Base-by-base conservation (phyloP, 2,888 invertebrate species). In the Scrobipalpa costella region DNA sequence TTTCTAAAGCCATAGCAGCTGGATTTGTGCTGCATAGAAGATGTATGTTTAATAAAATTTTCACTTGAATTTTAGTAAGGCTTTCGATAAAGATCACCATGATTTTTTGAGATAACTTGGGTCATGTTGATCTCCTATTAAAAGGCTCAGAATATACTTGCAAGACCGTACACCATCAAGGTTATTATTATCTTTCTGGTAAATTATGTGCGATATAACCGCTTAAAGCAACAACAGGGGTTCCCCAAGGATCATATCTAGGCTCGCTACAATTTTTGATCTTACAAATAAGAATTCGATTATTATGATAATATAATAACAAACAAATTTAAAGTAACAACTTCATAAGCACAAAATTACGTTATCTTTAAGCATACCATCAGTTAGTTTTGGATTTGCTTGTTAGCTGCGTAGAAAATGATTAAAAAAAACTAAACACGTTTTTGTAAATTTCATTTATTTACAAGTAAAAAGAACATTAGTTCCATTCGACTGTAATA, bases 401-500 rank as follows among this genome's bases (percentile, higher is more conserved):
- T 27, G 27, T 27, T n/a, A 27, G 2, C 27, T 27, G 27, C 27
- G 27, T 27, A 3, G 27, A 27, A 27, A 27, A 27, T 27, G 27
- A 27, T n/a, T n/a, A n/a, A 27, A 27, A 27, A 27, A 27, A 27
- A 27, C 5, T 27, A 27, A 27, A 27, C n/a, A n/a, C n/a, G 27
- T 44, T 21, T 27, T 52, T 19, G 21, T 11, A 21, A 13, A 21
- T 52, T 55, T 67, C 64, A 66, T 66, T 62, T 71, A 71, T 71
- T 71, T 71, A 68, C 69, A 68, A 71, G 44, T 44, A 13, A 58
- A 17, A 40, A 33, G 33, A 44, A 27, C 59, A 9, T 55, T 13
- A 13, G 9, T 59, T 59, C 44, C 27, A 13, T 21, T 40, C 58
- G 40, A 44, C 55, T 55, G 27, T 27, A 13, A 11, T 59, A 44